Evolutionary conservation across 2,113 vertebrate species (phyloP).

Genomic region (Corynorhinus townsendii): DNA sequence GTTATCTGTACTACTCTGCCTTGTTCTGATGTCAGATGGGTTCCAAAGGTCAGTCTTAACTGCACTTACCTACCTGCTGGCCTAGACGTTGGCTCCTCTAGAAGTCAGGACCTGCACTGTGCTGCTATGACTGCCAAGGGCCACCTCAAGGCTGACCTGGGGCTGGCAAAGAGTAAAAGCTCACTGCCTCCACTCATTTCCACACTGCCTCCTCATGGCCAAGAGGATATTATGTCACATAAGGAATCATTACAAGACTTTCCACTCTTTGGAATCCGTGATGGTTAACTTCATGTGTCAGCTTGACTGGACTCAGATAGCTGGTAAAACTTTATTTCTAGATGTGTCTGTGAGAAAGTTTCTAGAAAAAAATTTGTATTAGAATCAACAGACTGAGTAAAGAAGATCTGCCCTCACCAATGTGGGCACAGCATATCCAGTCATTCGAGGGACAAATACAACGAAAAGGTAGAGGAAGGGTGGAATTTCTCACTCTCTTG

Average conservation of each 20-base stretch:
- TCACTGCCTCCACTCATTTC: background rate
- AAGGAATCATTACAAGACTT: background rate
- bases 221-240: background rate
- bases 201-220: too few species aligned
- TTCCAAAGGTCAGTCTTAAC: background rate
- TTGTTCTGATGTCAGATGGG: background rate
- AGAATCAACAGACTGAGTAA: background rate
- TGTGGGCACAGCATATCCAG: background rate
- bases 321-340: background rate
- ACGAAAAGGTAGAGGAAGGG: background rate
- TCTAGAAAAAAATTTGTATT: background rate
- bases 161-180: background rate
- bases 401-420: background rate
- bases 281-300: background rate
- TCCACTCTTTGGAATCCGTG: background rate
- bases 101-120: background rate
- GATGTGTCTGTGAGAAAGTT: background rate
- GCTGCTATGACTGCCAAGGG: background rate
- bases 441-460: background rate
- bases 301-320: background rate
- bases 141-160: background rate
- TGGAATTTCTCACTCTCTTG: background rate
- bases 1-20: background rate
- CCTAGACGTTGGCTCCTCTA: background rate
- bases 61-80: background rate